Conservation (phyloP, 30 jellyfish, hydroid and myxozoan genomes). For the Chironex yamaguchii region DNA sequence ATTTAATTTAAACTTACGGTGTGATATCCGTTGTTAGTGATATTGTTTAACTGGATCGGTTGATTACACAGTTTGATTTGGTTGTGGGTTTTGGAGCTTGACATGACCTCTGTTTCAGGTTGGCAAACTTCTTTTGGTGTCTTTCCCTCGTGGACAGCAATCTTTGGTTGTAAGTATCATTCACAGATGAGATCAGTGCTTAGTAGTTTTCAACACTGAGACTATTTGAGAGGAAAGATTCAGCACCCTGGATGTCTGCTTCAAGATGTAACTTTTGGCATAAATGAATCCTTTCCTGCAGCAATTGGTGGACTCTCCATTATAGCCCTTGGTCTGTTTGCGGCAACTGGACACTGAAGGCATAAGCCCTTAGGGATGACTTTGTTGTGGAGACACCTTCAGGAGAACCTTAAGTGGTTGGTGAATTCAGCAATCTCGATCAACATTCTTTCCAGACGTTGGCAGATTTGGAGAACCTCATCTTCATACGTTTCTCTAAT, state of each 20-base stretch:
- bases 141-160: neutral
- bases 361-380: neutral
- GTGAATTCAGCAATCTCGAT: too few species aligned
- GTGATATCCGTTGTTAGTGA: neutral
- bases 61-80: neutral
- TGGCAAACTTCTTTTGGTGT: neutral
- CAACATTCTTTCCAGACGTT: too few species aligned
- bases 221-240: neutral
- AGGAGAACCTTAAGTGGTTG: neutral
- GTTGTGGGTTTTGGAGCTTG: neutral
- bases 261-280: neutral
- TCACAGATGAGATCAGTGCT: neutral
- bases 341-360: neutral
- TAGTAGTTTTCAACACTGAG: neutral
- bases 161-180: neutral
- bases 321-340: neutral
- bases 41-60: neutral
- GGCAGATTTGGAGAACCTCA: too few species aligned
- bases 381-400: neutral
- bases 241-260: neutral
- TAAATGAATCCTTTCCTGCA: neutral
- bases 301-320: neutral
- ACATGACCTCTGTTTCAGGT: neutral
- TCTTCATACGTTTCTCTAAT: too few species aligned
- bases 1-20: too few species aligned